A percentile compares a stretch with the other conserved stretches of the same genome.
Evolutionary conservation across 2,797 vertebrate genomes (phyloP).

Genomic region (Neolamprologus multifasciatus): DNA sequence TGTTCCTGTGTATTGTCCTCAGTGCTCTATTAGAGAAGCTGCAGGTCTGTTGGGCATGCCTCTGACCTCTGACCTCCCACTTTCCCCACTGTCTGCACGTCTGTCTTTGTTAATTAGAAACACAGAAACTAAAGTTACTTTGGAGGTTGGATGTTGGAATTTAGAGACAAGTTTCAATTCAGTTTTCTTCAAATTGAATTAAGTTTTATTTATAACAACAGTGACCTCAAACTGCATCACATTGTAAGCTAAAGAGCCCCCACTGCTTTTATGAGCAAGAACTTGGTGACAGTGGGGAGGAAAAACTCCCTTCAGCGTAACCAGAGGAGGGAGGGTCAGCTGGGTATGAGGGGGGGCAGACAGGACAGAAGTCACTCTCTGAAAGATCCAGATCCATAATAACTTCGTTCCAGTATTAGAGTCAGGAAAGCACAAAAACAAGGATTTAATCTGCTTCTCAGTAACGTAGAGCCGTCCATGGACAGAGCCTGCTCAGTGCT

Average conservation of each 20-base stretch:
- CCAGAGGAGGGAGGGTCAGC: background rate
- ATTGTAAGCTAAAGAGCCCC: background rate
- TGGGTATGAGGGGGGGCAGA: background rate
- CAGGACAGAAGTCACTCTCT: background rate
- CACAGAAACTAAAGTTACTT: background rate
- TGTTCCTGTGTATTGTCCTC: background rate
- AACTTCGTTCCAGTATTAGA: rapidly evolving
- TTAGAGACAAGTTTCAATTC: background rate
- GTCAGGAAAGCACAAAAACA: background rate
- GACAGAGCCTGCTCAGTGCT: background rate
- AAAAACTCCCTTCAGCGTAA: background rate
- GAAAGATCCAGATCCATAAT: background rate
- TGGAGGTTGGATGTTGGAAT: background rate
- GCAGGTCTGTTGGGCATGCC: background rate
- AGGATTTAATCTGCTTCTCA: background rate
- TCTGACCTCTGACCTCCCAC: background rate
- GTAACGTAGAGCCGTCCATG: background rate
- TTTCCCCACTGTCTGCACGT: background rate
- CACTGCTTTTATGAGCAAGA: background rate
- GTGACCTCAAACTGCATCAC: background rate
- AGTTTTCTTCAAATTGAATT: background rate
- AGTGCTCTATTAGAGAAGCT: background rate
- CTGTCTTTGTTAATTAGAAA: background rate
- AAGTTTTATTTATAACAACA: background rate
- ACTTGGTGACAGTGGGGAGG: background rate